These are phyloP conservation scores for Dascyllus trimaculatus DNA, from an alignment of 2,113 vertebrate genomes.

Conservation along the genomic window DNA sequence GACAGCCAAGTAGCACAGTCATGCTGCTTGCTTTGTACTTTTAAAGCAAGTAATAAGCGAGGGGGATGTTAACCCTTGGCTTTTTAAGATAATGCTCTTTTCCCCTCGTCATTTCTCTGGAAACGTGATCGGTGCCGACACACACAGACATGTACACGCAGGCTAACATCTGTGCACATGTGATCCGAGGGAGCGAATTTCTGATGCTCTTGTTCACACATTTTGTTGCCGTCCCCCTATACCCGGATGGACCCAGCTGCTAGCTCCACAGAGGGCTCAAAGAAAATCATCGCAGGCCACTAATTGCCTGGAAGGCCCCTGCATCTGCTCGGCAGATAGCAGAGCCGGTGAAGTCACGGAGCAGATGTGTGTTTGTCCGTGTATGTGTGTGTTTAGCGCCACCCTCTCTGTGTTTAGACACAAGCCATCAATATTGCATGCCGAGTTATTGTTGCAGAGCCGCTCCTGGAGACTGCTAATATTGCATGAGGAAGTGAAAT, in stretches of 20 bases:
- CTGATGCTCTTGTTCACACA: conserved; percentile 67
- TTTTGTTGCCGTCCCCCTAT: conserved; percentile 57
- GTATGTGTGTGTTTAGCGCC: conserved; percentile 46
- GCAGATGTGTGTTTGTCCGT: conserved; percentile 77
- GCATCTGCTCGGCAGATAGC: conserved; percentile 84
- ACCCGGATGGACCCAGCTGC: conserved; percentile 80
- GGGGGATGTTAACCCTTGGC: conserved; percentile 43
- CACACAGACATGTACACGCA: conserved; percentile 9
- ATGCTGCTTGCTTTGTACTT: conserved; percentile 44
- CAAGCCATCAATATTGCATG: conserved; percentile 75
- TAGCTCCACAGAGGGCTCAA: conserved; percentile 74
- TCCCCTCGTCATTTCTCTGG: conserved; percentile 42
- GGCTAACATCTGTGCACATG: conserved; percentile 20
- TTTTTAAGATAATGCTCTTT: conserved; percentile 52
- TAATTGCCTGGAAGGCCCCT: conserved; percentile 85
- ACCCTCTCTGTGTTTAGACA: conserved; percentile 63
- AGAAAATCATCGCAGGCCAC: conserved; percentile 81
- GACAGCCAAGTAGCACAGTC: background rate
- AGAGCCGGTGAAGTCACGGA: conserved; percentile 80
- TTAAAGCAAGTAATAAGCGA: conserved; percentile 46
- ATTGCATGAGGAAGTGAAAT: conserved; percentile 71
- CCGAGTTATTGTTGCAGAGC: conserved; percentile 68
- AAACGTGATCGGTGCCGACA: conserved; percentile 64
- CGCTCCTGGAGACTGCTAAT: conserved; percentile 60
- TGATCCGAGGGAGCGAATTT: conserved; percentile 40